Conservation (phyloP, 2,113 vertebrate species). For the Scatophagus argus region DNA sequence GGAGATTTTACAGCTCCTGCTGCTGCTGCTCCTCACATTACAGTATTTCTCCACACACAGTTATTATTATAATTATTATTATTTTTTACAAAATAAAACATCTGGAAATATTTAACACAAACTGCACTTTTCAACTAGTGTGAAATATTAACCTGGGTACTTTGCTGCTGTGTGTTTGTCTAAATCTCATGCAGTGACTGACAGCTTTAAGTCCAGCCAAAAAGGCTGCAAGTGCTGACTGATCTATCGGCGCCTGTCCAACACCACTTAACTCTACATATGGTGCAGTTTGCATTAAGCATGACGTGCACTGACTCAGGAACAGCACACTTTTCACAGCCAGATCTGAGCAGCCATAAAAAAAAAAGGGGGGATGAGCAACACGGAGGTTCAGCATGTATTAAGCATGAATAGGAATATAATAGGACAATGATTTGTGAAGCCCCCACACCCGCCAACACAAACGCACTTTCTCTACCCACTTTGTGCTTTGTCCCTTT, state of each 20-base stretch:
- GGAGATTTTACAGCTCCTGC: too few relatives aligned
- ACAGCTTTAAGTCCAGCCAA: slow-evolving; percentile 51
- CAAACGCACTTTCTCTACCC: background rate
- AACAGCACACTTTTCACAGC: slow-evolving; percentile 36
- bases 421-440: slow-evolving; percentile 58
- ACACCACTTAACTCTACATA: slow-evolving; percentile 60
- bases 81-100: background rate
- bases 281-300: slow-evolving; percentile 64
- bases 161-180: slow-evolving; percentile 26
- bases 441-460: background rate
- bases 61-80: too few relatives aligned
- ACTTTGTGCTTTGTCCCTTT: slow-evolving; percentile 20
- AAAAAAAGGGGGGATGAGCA: slow-evolving; percentile 53
- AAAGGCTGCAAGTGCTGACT: slow-evolving; percentile 30
- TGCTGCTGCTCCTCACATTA: background rate
- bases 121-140: background rate
- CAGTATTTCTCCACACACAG: background rate
- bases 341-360: slow-evolving; percentile 58
- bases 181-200: slow-evolving; percentile 42
- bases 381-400: slow-evolving; percentile 32
- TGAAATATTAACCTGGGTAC: slow-evolving; percentile 38
- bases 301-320: slow-evolving; percentile 67
- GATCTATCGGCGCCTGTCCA: slow-evolving; percentile 56
- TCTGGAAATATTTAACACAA: slow-evolving; percentile 11
- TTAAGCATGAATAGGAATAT: slow-evolving; percentile 55